Percentiles rank a stretch among this genome's conserved stretches.
Conservation (phyloP, 2,113 vertebrate genomes). For the Zeus faber region DNA sequence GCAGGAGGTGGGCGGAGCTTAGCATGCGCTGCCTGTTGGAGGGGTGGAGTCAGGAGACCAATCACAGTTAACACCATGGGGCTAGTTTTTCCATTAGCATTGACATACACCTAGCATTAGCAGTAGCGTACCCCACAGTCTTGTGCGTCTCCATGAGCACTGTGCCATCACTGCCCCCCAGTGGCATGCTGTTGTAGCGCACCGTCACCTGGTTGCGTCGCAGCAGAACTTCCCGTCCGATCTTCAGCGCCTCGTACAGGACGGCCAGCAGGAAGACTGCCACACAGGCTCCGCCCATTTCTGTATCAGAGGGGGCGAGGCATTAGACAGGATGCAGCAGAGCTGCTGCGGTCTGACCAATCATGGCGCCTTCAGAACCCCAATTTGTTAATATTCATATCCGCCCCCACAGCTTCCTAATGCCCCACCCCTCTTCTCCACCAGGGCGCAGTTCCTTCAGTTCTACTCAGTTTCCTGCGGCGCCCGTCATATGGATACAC, state of each 20-base stretch:
- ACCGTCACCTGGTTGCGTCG: conserved; percentile 96
- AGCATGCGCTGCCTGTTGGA: conserved; percentile 89
- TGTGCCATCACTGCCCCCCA: conserved; percentile 90
- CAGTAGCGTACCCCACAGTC: conserved; percentile 87
- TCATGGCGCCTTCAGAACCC: not conserved
- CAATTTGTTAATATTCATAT: not conserved
- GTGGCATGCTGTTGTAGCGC: conserved; percentile 98
- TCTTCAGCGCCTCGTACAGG: conserved; percentile 96
- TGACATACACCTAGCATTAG: not conserved
- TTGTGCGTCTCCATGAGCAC: conserved; percentile 98
- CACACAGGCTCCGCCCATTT: conserved; percentile 93
- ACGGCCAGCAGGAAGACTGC: conserved; percentile 90
- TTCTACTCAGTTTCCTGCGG: too few species aligned
- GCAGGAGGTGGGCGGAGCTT: conserved; percentile 88
- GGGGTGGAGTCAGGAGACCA: conserved; percentile 3
- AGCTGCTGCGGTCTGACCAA: not conserved
- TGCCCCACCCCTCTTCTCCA: too few species aligned
- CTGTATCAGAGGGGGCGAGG: conserved; percentile 60
- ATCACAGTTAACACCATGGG: not conserved
- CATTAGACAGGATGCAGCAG: not conserved
- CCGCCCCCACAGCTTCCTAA: too few species aligned
- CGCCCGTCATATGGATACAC: too few species aligned
- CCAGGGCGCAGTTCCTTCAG: too few species aligned
- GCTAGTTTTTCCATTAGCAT: not conserved
- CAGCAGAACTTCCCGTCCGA: conserved; percentile 87